Evolutionary conservation across 2,113 vertebrate species (phyloP).

Genomic region (Lethenteron reissneri): DNA sequence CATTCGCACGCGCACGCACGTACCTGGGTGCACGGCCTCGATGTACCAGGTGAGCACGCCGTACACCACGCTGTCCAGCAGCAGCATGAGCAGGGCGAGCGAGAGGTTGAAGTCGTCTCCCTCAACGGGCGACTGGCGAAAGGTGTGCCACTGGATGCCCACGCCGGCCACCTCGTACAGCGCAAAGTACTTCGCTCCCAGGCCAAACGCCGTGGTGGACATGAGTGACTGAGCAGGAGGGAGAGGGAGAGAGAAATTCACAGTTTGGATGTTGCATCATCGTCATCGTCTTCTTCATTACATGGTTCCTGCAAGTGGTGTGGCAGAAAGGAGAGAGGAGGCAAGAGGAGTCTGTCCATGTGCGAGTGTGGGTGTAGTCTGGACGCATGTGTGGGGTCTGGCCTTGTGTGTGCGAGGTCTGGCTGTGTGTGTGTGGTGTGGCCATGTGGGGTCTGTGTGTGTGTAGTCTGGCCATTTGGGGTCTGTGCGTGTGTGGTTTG

Average conservation of each 20-base stretch:
- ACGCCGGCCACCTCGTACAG: slow-evolving; percentile 77
- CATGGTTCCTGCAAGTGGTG: not conserved
- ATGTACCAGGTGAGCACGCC: slow-evolving; percentile 91
- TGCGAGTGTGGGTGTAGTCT: not conserved
- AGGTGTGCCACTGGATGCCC: slow-evolving; percentile 90
- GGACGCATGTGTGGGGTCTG: not conserved
- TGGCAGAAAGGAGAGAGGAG: not conserved
- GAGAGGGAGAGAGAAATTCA: not conserved
- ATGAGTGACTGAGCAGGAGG: slow-evolving; percentile 50
- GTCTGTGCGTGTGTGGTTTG: no score
- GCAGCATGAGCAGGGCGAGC: slow-evolving; percentile 76
- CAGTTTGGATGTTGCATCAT: not conserved
- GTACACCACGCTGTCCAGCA: slow-evolving; percentile 49
- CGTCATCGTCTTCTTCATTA: no score
- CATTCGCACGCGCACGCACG: slow-evolving; percentile 52
- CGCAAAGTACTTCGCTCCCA: slow-evolving; percentile 87
- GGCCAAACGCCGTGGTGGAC: slow-evolving; percentile 82
- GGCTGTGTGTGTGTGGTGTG: not conserved
- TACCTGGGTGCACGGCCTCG: slow-evolving; percentile 86
- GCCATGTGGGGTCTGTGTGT: no score
- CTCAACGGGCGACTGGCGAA: slow-evolving; percentile 79
- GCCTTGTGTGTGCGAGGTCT: not conserved
- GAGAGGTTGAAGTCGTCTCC: slow-evolving; percentile 88
- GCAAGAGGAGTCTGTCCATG: not conserved
- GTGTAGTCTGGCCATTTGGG: no score